phyloP scores from a whole-genome alignment of 1,140 invertebrate genomes.

The Trinorchestia longiramus region DNA sequence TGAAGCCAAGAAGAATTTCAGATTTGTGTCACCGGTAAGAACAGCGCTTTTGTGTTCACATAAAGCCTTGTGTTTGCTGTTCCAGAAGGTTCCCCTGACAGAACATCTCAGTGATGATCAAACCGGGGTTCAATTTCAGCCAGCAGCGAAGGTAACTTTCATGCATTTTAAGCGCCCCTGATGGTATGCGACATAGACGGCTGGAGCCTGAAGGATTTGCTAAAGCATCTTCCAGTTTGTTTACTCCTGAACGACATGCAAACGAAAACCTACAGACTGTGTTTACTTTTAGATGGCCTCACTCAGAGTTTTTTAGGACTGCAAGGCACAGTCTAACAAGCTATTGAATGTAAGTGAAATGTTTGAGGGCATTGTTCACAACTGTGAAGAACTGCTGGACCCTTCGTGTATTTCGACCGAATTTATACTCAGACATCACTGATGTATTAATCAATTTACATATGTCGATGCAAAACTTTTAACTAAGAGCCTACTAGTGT shows the following conservation, averaged over 20 bases:
- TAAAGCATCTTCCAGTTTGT: background rate
- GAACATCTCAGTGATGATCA: slow-evolving; percentile 16
- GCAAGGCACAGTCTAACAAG: background rate
- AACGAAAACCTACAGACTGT: background rate
- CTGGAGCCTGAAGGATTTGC: background rate
- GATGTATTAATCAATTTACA: background rate
- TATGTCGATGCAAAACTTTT: background rate
- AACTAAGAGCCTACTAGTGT: background rate
- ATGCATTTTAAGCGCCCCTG: slow-evolving; percentile 43
- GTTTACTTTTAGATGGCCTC: background rate
- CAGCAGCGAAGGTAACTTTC: slow-evolving; percentile 17
- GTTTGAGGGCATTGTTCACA: background rate
- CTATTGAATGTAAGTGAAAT: background rate
- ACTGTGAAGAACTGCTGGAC: background rate
- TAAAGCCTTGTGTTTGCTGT: slow-evolving; percentile 30
- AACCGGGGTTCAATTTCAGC: slow-evolving; percentile 23
- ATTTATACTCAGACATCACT: background rate
- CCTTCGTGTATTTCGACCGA: background rate
- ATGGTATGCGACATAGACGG: background rate
- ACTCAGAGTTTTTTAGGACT: background rate
- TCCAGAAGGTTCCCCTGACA: background rate
- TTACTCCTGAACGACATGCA: slow-evolving; percentile 13
- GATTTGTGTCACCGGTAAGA: slow-evolving; percentile 31
- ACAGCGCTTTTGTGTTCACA: background rate
- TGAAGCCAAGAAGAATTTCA: background rate